These are phyloP conservation scores for Phoxinus phoxinus DNA, from an alignment of 2,113 vertebrate genomes.

Conservation along the genomic window DNA sequence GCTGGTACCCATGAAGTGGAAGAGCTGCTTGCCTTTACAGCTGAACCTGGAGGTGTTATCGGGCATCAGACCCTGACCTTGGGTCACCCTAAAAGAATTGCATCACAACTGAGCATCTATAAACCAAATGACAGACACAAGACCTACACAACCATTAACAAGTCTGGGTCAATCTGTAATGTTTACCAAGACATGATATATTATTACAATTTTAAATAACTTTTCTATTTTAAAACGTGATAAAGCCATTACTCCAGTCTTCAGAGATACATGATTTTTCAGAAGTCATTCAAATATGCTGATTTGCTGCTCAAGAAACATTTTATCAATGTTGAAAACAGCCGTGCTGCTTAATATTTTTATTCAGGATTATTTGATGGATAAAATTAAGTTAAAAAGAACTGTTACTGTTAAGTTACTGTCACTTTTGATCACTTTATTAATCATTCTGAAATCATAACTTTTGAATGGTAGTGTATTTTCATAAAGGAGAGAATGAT, in stretches of 20 bases:
- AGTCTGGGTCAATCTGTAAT: neutral
- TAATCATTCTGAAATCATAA: neutral
- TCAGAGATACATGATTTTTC: neutral
- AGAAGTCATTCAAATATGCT: neutral
- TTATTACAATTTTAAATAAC: neutral
- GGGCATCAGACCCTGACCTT: slow-evolving; percentile 83
- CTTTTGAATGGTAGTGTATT: neutral
- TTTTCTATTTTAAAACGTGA: neutral
- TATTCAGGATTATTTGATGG: neutral
- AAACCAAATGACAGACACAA: neutral
- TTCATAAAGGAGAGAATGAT: neutral
- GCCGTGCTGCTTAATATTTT: too few relatives aligned
- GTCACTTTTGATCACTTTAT: neutral
- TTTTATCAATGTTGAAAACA: too few relatives aligned
- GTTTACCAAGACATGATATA: neutral
- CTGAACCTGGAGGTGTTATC: slow-evolving; percentile 87
- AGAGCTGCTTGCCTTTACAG: slow-evolving; percentile 80
- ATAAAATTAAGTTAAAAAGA: neutral
- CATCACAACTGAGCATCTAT: neutral
- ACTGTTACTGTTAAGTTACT: too few relatives aligned
- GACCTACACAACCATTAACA: neutral
- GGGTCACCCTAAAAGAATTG: slow-evolving; percentile 69
- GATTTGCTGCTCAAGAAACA: neutral
- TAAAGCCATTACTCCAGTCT: neutral
- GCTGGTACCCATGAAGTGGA: slow-evolving; percentile 83